These are phyloP conservation scores for Lordiphosa andalusiaca DNA, from an alignment of 2,888 invertebrate species.

Conservation along the genomic window DNA sequence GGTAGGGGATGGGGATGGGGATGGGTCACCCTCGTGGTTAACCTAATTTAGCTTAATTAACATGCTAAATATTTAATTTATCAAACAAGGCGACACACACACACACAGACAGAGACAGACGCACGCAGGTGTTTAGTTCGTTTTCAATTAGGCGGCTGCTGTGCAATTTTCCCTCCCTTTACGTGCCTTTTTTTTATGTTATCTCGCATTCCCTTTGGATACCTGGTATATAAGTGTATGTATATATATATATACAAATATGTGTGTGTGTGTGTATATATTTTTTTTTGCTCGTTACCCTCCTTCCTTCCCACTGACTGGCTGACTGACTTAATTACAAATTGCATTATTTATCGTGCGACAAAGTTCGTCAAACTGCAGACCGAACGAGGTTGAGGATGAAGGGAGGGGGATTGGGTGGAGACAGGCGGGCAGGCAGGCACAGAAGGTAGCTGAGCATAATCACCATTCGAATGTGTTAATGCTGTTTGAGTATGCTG, in stretches of 20 bases:
- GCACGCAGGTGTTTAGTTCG: conserved; percentile 42
- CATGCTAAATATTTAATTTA: conserved; percentile 69
- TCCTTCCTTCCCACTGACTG: conserved; percentile 10
- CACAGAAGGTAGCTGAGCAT: conserved; percentile 33
- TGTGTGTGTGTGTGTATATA: conserved; percentile 1
- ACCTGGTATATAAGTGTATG: neutral
- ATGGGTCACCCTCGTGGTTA: conserved; percentile 44
- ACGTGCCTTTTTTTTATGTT: conserved; percentile 11
- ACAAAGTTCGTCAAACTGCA: conserved; percentile 73
- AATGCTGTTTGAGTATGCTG: conserved; percentile 31
- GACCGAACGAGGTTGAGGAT: conserved; percentile 20
- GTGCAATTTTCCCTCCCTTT: conserved; percentile 28
- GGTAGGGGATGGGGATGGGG: too few relatives aligned
- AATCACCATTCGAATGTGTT: conserved; percentile 65
- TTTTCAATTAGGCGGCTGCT: conserved; percentile 58
- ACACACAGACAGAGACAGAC: conserved; percentile 7
- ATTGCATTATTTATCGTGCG: conserved; percentile 71
- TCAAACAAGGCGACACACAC: conserved; percentile 42
- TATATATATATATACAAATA: too few relatives aligned
- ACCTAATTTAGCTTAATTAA: conserved; percentile 75
- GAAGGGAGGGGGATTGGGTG: neutral
- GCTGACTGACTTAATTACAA: conserved; percentile 74
- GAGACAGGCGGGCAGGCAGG: neutral
- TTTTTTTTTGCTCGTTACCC: conserved; percentile 1
- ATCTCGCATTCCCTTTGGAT: conserved; percentile 9